Evolutionary conservation across 2,113 vertebrate genomes (phyloP).

Genomic region (Gobius niger): DNA sequence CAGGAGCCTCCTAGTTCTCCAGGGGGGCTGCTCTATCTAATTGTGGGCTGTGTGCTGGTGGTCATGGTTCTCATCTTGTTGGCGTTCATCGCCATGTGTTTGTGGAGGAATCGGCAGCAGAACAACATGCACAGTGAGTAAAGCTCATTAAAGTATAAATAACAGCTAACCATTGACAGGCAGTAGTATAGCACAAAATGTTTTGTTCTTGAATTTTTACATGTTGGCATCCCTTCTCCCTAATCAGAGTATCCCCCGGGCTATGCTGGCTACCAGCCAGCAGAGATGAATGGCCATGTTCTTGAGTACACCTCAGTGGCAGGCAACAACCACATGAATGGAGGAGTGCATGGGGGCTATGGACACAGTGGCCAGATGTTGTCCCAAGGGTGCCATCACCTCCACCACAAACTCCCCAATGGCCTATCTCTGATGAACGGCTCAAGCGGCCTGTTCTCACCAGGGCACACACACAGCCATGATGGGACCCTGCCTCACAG

Average conservation of each 20-base stretch:
- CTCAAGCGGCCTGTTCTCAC: constrained; percentile 68
- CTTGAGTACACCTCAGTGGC: constrained; percentile 85
- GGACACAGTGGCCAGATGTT: constrained; percentile 72
- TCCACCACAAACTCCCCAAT: constrained; percentile 82
- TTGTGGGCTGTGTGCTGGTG: constrained; percentile 88
- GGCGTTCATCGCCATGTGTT: constrained; percentile 92
- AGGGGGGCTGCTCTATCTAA: constrained; percentile 87
- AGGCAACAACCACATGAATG: constrained; percentile 75
- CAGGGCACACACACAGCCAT: constrained; percentile 70
- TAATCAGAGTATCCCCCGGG: constrained; percentile 87
- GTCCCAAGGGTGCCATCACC: constrained; percentile 82
- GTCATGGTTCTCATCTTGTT: constrained; percentile 95
- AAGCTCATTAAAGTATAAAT: too few relatives aligned
- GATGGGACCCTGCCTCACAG: constrained; percentile 62
- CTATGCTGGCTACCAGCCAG: constrained; percentile 84
- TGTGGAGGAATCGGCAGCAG: constrained; percentile 94
- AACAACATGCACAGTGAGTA: constrained; percentile 88
- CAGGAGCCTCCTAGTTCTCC: constrained; percentile 71
- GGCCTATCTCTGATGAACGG: constrained; percentile 79
- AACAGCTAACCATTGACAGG: neutral
- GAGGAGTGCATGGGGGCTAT: constrained; percentile 79
- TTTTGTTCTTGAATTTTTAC: neutral
- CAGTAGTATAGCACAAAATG: neutral
- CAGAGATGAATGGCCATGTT: constrained; percentile 84
- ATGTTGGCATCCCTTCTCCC: neutral